Evolutionary conservation across 2,888 invertebrate species (phyloP).

Genomic region (Kuschelorhynchus macadamiae): DNA sequence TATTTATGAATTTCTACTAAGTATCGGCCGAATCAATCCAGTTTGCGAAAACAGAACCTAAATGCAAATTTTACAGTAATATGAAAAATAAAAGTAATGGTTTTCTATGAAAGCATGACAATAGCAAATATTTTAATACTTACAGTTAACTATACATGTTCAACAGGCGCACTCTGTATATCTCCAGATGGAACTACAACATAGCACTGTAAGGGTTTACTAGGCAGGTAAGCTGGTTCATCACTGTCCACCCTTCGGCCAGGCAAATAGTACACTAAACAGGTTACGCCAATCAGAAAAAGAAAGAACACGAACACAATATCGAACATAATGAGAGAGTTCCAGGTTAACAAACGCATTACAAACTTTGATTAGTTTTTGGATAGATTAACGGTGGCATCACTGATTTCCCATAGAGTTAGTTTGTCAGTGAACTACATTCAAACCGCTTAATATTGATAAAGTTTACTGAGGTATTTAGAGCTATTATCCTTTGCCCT

Average conservation of each 20-base stretch:
- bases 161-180: conserved; percentile 63
- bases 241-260: conserved; percentile 71
- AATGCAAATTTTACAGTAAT: too few species aligned
- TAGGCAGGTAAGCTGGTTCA: conserved; percentile 57
- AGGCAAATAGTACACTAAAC: conserved; percentile 86
- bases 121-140: too few species aligned
- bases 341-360: conserved; percentile 90
- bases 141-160: conserved; percentile 61
- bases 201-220: conserved; percentile 65
- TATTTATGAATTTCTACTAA: too few species aligned
- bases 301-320: conserved; percentile 90
- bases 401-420: neutral
- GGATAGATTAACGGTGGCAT: neutral
- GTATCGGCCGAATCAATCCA: too few species aligned
- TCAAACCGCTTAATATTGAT: too few species aligned
- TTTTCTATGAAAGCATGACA: too few species aligned
- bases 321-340: conserved; percentile 90
- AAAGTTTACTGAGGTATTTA: too few species aligned
- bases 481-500: neutral
- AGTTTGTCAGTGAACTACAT: neutral
- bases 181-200: conserved; percentile 64
- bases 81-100: too few species aligned
- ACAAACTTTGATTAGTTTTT: conserved; percentile 62
- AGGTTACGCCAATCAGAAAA: conserved; percentile 87
- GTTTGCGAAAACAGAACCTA: too few species aligned